Percentiles rank a stretch among this genome's conserved stretches.
Evolutionary conservation across 2,888 invertebrate genomes (phyloP).

Genomic region (Charanyca ferruginea): DNA sequence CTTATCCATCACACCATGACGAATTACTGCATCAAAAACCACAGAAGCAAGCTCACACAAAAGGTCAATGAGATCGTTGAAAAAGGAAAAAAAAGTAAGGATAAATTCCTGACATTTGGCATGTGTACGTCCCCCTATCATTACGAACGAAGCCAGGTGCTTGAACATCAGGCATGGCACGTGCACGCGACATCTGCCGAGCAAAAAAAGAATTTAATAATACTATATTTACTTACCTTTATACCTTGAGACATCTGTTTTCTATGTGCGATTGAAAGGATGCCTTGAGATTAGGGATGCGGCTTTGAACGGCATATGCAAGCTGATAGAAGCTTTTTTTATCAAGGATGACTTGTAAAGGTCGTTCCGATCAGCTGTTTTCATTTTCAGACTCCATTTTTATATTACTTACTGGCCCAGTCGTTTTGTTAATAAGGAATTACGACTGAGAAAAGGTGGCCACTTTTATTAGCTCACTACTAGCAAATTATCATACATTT

Average conservation of each 20-base stretch:
- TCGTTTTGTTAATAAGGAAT: constrained; percentile 16
- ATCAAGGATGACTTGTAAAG: not conserved
- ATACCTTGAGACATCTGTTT: constrained; percentile 82
- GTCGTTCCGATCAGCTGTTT: constrained; percentile 42
- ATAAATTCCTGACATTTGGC: constrained; percentile 71
- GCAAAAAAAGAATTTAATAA: constrained; percentile 76
- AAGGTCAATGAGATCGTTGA: constrained; percentile 37
- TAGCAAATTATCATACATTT: not conserved
- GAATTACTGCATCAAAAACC: constrained; percentile 10
- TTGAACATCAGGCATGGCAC: constrained; percentile 79
- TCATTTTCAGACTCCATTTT: constrained; percentile 7
- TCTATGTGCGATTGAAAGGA: constrained; percentile 61
- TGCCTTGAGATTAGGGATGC: constrained; percentile 28
- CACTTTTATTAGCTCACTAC: constrained; percentile 1
- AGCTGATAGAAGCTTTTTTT: constrained; percentile 29
- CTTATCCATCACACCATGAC: not conserved
- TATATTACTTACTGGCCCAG: not conserved
- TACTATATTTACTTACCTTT: constrained; percentile 79
- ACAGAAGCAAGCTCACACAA: constrained; percentile 11
- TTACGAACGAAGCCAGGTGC: constrained; percentile 83
- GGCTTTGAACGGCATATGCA: not conserved
- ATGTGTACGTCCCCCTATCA: constrained; percentile 73
- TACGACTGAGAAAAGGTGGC: constrained; percentile 9
- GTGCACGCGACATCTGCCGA: constrained; percentile 86
- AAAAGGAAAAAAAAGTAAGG: constrained; percentile 14